phyloP scores from a whole-genome alignment of 2,888 invertebrate genomes.

The Ceraclea dissimilis region DNA sequence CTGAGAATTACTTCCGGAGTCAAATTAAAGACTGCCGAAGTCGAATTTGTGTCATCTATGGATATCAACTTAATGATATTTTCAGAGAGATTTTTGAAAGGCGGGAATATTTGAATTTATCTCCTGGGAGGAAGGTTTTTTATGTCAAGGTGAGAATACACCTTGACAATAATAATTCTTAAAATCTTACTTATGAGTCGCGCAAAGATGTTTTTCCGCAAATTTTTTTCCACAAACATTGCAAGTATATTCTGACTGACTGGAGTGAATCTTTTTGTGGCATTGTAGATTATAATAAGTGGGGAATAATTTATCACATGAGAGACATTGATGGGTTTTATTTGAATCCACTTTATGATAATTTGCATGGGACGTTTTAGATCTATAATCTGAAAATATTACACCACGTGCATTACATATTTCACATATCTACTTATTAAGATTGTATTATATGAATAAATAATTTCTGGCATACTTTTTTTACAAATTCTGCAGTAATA shows the following conservation, averaged over 20 bases:
- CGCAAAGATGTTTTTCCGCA: slow-evolving; percentile 30
- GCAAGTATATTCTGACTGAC: slow-evolving; percentile 30
- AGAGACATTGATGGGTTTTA: background rate
- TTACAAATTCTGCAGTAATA: slow-evolving; percentile 38
- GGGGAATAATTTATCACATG: background rate
- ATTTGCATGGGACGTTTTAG: background rate
- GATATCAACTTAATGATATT: too few species aligned
- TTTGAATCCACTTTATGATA: background rate
- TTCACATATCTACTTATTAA: background rate
- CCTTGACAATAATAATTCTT: too few species aligned
- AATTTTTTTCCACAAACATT: slow-evolving; percentile 36
- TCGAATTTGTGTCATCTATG: too few species aligned
- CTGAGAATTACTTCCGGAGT: too few species aligned
- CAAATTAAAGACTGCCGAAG: too few species aligned
- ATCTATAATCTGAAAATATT: slow-evolving; percentile 2
- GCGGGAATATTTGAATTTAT: too few species aligned
- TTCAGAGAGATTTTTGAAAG: too few species aligned
- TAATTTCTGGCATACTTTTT: slow-evolving; percentile 38
- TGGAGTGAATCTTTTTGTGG: slow-evolving; percentile 36
- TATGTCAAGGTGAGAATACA: too few species aligned
- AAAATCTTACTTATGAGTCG: slow-evolving; percentile 35
- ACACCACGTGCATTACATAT: background rate
- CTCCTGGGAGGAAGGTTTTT: too few species aligned
- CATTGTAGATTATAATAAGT: background rate
- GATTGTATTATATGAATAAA: too few species aligned